phyloP scores from a whole-genome alignment of 1,140 invertebrate genomes.

The Ostrea denselamellosa region DNA sequence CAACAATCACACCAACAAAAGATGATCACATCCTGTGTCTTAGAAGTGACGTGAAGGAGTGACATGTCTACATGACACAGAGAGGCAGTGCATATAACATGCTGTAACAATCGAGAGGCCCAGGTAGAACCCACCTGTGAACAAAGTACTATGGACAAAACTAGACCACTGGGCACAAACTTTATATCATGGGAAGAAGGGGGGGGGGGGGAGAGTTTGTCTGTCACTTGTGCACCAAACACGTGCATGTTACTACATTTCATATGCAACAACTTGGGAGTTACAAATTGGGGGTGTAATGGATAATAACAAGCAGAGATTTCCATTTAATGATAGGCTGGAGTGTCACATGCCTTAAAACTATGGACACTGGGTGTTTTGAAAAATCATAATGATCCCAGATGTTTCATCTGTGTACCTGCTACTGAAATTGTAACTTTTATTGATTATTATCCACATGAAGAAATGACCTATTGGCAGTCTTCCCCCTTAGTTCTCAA shows the following conservation, averaged over 20 bases:
- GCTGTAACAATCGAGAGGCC: not conserved
- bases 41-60: not conserved
- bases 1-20: conserved; percentile 12
- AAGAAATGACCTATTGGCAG: conserved; percentile 35
- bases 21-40: conserved; percentile 16
- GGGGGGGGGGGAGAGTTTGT: too few species aligned
- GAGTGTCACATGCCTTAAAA: not conserved
- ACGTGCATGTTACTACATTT: too few species aligned
- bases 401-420: conserved; percentile 24
- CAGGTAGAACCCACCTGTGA: not conserved
- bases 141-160: too few species aligned
- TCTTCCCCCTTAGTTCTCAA: conserved; percentile 25
- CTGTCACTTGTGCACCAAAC: too few species aligned
- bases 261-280: not conserved
- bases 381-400: not conserved
- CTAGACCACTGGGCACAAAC: too few species aligned
- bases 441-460: conserved; percentile 33
- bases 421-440: conserved; percentile 21
- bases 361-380: not conserved
- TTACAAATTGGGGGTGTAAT: not conserved
- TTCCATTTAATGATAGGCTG: not conserved
- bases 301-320: not conserved
- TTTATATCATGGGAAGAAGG: not conserved
- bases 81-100: not conserved
- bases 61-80: not conserved